Percentiles rank a stretch among this genome's conserved stretches.
Conservation (phyloP, 2,113 vertebrate species). For the Scytalopus superciliaris region DNA sequence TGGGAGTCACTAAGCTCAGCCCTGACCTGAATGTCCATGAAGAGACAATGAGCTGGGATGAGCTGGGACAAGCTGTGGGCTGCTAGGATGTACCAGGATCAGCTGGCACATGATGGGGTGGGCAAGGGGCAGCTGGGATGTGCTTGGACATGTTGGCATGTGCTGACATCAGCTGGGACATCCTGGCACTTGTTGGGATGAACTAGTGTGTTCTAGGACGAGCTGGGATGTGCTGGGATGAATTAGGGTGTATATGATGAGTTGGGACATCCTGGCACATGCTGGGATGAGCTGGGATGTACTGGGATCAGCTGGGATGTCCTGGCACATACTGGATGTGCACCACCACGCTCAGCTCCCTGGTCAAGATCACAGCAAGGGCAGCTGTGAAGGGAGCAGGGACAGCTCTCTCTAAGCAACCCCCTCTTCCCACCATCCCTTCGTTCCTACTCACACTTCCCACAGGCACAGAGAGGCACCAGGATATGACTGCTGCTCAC, state of each 20-base stretch:
- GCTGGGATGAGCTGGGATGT: neutral
- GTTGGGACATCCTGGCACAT: neutral
- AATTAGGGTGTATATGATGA: neutral
- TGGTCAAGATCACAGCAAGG: neutral
- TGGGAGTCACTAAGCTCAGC: neutral
- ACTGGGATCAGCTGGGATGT: no score
- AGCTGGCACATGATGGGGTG: neutral
- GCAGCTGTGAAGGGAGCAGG: accelerated
- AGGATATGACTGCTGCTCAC: neutral
- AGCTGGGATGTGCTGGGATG: neutral
- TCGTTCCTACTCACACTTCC: neutral
- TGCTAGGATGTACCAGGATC: neutral
- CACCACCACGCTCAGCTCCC: neutral
- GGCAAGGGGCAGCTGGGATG: neutral
- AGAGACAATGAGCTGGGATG: neutral
- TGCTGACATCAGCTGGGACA: neutral
- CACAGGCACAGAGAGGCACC: accelerated
- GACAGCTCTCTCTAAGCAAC: neutral
- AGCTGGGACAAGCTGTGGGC: neutral
- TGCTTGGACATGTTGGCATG: neutral
- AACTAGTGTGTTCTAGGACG: no score
- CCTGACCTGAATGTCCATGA: neutral
- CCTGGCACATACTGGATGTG: neutral
- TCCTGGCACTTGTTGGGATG: neutral
- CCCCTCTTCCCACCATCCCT: neutral